These are phyloP conservation scores for Xestia ashworthii DNA, from an alignment of 2,888 invertebrate species.

Conservation along the genomic window DNA sequence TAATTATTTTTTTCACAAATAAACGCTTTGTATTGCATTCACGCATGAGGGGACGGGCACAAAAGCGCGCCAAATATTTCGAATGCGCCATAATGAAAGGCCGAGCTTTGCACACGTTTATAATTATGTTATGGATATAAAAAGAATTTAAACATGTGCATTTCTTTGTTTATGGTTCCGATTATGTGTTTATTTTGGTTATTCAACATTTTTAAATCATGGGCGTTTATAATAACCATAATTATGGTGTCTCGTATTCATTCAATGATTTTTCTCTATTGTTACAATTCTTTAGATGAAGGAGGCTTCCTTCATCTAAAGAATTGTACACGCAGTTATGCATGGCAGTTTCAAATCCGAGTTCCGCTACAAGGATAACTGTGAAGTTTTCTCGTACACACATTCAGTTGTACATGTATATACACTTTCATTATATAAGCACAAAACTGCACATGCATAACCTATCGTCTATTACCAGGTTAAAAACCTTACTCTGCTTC, in stretches of 20 bases:
- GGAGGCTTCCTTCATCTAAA: too few relatives aligned
- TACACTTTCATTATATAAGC: too few relatives aligned
- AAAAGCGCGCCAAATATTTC: conserved; percentile 57
- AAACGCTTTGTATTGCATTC: conserved; percentile 60
- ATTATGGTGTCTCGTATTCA: neutral
- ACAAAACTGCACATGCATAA: too few relatives aligned
- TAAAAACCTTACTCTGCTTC: too few relatives aligned
- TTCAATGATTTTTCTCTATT: neutral
- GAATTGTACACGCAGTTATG: too few relatives aligned
- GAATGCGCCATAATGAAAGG: conserved; percentile 45
- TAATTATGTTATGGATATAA: conserved; percentile 35
- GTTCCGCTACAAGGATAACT: neutral
- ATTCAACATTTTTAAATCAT: neutral
- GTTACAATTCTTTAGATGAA: neutral
- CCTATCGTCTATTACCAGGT: neutral
- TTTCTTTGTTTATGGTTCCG: neutral
- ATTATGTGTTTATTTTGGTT: neutral
- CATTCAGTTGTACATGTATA: too few relatives aligned
- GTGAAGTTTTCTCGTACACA: neutral
- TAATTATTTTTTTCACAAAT: conserved; percentile 63
- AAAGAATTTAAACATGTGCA: neutral
- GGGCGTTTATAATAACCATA: neutral
- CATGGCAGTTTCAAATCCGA: neutral
- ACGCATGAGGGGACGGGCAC: conserved; percentile 46
- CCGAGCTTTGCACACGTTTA: conserved; percentile 22